Percentiles rank a stretch among this genome's conserved stretches.
Evolutionary conservation across 2,888 invertebrate genomes (phyloP).

Genomic region (Craniophora ligustri): DNA sequence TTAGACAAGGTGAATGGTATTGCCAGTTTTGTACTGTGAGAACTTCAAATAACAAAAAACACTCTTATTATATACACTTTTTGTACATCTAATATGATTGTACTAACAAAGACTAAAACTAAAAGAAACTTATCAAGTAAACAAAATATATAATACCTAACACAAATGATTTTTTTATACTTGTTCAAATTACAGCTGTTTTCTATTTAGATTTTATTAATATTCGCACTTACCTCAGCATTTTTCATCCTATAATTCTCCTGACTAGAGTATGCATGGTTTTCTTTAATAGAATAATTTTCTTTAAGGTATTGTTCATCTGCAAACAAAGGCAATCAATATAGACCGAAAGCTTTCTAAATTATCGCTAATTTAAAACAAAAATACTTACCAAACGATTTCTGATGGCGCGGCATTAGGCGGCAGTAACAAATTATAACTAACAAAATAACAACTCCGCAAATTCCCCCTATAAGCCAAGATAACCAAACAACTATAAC

Average conservation of each 20-base stretch:
- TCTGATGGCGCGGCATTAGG: constrained; percentile 91
- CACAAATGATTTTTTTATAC: too few relatives aligned
- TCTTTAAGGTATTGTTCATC: constrained; percentile 85
- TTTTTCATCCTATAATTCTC: constrained; percentile 80
- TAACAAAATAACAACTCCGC: constrained; percentile 90
- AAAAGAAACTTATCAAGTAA: too few relatives aligned
- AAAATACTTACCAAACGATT: constrained; percentile 89
- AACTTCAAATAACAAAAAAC: too few relatives aligned
- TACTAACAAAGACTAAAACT: too few relatives aligned
- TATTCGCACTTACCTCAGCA: constrained; percentile 76
- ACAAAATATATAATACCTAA: too few relatives aligned
- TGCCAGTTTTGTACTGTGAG: too few relatives aligned
- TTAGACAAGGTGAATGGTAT: too few relatives aligned
- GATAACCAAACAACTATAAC: constrained; percentile 87
- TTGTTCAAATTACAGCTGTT: background rate
- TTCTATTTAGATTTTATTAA: background rate
- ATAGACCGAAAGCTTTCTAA: background rate
- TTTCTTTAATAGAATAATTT: constrained; percentile 80
- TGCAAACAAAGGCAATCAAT: constrained; percentile 49
- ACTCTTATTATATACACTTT: too few relatives aligned
- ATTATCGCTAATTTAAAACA: background rate
- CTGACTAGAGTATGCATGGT: constrained; percentile 77
- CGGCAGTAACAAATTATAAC: constrained; percentile 91
- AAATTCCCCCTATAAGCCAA: constrained; percentile 89
- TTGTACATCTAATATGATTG: too few relatives aligned